phyloP scores from a whole-genome alignment of 2,888 invertebrate genomes.

The Spilarctia lutea region DNA sequence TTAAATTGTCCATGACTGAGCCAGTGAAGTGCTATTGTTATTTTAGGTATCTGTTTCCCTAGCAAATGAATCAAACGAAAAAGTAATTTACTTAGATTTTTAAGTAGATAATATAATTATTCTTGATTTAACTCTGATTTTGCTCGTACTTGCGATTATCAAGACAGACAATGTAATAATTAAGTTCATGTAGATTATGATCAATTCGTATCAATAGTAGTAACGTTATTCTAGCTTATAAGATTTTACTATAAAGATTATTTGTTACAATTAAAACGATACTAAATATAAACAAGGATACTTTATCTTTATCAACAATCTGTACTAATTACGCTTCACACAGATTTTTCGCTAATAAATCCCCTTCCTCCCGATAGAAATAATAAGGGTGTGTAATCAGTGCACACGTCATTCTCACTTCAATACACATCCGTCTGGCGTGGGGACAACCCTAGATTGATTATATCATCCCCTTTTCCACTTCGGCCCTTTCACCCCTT shows the following conservation, averaged over 20 bases:
- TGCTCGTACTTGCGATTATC: neutral
- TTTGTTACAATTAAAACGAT: neutral
- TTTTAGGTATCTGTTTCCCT: slow-evolving; percentile 4
- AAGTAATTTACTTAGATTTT: neutral
- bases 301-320: neutral
- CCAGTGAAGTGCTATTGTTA: slow-evolving; percentile 3
- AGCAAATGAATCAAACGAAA: neutral
- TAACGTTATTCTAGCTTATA: neutral
- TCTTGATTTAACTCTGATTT: neutral
- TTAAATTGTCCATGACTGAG: slow-evolving; percentile 12
- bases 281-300: neutral
- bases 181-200: neutral
- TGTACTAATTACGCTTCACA: slow-evolving; percentile 12
- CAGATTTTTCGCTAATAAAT: slow-evolving; percentile 22
- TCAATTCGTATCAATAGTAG: neutral
- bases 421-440: slow-evolving; percentile 65
- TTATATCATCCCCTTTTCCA: slow-evolving; percentile 81
- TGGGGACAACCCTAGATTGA: slow-evolving; percentile 79
- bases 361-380: slow-evolving; percentile 21
- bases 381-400: slow-evolving; percentile 50
- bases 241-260: neutral
- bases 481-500: slow-evolving; percentile 78
- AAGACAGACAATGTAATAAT: neutral
- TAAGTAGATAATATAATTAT: neutral
- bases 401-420: slow-evolving; percentile 61